Percentiles rank a stretch among this genome's conserved stretches.
These are phyloP conservation scores for Dipodomys spectabilis DNA, from an alignment of 2,113 vertebrate genomes.

Conservation along the genomic window DNA sequence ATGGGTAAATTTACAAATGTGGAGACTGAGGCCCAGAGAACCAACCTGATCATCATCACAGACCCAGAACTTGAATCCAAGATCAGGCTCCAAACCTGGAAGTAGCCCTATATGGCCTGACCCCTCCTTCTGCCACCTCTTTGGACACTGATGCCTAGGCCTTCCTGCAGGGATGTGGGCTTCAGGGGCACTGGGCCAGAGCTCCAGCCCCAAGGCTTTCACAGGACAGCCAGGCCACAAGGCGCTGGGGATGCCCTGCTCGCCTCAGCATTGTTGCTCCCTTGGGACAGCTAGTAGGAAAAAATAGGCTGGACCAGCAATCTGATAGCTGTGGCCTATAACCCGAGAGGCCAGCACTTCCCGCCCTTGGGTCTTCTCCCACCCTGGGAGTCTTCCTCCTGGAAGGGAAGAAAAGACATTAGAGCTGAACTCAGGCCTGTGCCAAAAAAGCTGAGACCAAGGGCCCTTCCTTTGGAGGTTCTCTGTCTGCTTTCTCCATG, in stretches of 20 bases:
- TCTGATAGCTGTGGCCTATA: neutral
- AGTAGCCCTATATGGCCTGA: neutral
- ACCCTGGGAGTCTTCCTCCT: conserved; percentile 27
- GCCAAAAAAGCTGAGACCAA: neutral
- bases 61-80: neutral
- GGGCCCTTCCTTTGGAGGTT: neutral
- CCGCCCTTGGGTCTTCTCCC: neutral
- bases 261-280: neutral
- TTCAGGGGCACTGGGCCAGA: neutral
- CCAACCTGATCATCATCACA: neutral
- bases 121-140: neutral
- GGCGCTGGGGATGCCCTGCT: neutral
- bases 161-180: neutral
- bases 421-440: neutral
- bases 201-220: neutral
- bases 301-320: conserved; percentile 31
- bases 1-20: neutral
- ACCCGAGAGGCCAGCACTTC: neutral
- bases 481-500: neutral
- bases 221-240: neutral
- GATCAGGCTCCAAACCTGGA: neutral
- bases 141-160: neutral
- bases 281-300: neutral
- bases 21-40: neutral
- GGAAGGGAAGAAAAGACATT: neutral